Evolutionary conservation across 2,113 vertebrate species (phyloP), one percentile per base, ranked within the genome.

Genomic region (Taurulus bubalis): DNA sequence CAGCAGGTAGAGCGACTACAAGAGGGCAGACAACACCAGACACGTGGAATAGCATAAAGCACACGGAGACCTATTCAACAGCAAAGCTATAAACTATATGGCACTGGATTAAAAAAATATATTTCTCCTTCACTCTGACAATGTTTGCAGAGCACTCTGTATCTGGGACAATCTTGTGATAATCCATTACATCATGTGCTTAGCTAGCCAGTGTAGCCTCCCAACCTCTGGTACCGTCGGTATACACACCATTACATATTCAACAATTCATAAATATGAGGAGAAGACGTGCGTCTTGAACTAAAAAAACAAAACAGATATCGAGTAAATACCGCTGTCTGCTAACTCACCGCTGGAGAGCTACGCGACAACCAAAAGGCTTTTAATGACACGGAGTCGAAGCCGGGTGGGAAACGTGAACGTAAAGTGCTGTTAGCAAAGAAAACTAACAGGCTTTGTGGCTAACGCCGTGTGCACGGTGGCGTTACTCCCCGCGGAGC

Each of bases 101-200:
- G 56, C 42, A 20, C 51, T 38, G 45, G 70, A 83, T 80, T 45
- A 75, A 30, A 38, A 47, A 65, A 76, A 74, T 60, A 80, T 69
- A 62, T 81, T 58, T 79, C 86, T 76, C 71, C 79, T 64, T 53
- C 78, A 69, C 67, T 82, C 72, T 77, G 86, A 90, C 83, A 89
- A 87, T 86, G 83, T 89, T 91, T 81, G 77, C 79, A 59, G 79
- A 91, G 84, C 86, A 71, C 82, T 91, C 81, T 62, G 82, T 87
- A 94, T 92, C 90, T 93, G 93, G 91, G 91, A 92, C 92, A 92
- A 89, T 91, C 92, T 92, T 93, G 88, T 91, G 90, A 90, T 92
- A 93, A 92, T 93, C 91, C 88, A 93, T 93, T 89, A 91, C 93
- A 92, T 92, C 91, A 93, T 90, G 90, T 90, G 92, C 87, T 89